Percentiles rank a stretch among this genome's conserved stretches.
phyloP scores from a whole-genome alignment of 2,888 invertebrate species.

The Tetragonisca angustula region DNA sequence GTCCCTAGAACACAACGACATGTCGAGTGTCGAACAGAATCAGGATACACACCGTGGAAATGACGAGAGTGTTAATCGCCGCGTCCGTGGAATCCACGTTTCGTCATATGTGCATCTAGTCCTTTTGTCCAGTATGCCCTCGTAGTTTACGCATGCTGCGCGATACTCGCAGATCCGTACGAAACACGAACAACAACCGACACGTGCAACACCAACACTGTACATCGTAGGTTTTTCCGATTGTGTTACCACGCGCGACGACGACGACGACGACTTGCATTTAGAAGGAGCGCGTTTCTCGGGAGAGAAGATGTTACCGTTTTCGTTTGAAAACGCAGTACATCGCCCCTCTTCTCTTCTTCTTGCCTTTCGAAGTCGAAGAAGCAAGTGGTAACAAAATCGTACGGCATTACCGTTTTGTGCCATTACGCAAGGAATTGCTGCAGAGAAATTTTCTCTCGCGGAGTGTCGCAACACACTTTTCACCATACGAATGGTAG shows the following conservation, averaged over 20 bases:
- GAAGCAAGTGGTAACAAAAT: constrained; percentile 39
- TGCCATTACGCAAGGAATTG: constrained; percentile 50
- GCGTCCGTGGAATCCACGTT: constrained; percentile 52
- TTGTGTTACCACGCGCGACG: constrained; percentile 36
- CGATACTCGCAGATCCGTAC: constrained; percentile 39
- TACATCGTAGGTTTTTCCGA: constrained; percentile 24
- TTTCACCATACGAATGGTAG: background rate
- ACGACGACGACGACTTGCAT: constrained; percentile 26
- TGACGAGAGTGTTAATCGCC: constrained; percentile 1
- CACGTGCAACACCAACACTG: constrained; percentile 7
- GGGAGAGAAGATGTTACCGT: background rate
- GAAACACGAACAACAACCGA: constrained; percentile 27
- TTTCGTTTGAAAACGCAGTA: no score
- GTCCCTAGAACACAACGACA: background rate
- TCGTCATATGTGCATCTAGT: constrained; percentile 80
- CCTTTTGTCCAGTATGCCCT: constrained; percentile 79
- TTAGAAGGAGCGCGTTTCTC: background rate
- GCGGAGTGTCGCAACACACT: constrained; percentile 29
- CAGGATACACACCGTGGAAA: background rate
- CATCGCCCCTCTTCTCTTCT: background rate
- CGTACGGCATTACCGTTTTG: constrained; percentile 42
- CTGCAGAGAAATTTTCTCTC: constrained; percentile 38
- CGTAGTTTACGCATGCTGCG: constrained; percentile 66
- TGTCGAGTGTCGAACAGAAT: background rate
- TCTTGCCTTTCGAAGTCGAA: background rate